Base-by-base conservation (phyloP, 53 echinoderm and acorn worm species). In the Apostichopus leukothele region DNA sequence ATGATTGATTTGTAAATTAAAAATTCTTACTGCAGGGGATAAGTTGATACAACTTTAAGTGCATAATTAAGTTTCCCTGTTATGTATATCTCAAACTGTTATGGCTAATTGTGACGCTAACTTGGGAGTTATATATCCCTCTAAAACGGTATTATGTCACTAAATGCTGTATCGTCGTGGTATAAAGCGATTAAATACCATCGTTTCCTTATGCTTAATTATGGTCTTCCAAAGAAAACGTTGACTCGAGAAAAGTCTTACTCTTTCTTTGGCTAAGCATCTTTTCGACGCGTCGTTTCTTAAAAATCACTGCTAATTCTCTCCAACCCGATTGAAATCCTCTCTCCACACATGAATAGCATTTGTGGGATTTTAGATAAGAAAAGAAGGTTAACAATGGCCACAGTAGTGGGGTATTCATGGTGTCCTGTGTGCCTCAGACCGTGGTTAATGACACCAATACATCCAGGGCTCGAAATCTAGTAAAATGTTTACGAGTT, bases 191-290 rank as follows among this genome's bases (percentile, higher is more conserved):
- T 39, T 39, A 3, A 39, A 39, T 39, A 39, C 39, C 39, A 39
- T 39, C 39, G 39, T 39, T 39, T 63, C 16, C 63, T 63, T 13
- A 13, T 16, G 51, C 79, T 79, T 79, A 79, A 79, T 79, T 79
- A 52, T 39, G 51, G 79, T 50, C 79, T 50, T 79, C 39, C 39
- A 51, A 12, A 51, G 51, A 52, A 53, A 51, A 52, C 79, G 51
- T 51, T 79, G 51, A 79, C 79, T 79, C 51, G 79, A 50, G 79
- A 79, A 79, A 79, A 79, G 79, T n/a, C 50, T 12, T 63, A 63
- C 4, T 16, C 51, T 52, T 51, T 79, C 53, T 5, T 19, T 79
- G 18, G 51, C 50, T 16, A 78, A 78, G 50, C 51, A 51, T 19
- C 79, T 79, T 50, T 51, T 63, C 11, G 63, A 63, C 63, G 63